A percentile compares a stretch with the other conserved stretches of the same genome.
Conservation (phyloP, 2,113 vertebrate genomes). For the Ranitomeya variabilis region DNA sequence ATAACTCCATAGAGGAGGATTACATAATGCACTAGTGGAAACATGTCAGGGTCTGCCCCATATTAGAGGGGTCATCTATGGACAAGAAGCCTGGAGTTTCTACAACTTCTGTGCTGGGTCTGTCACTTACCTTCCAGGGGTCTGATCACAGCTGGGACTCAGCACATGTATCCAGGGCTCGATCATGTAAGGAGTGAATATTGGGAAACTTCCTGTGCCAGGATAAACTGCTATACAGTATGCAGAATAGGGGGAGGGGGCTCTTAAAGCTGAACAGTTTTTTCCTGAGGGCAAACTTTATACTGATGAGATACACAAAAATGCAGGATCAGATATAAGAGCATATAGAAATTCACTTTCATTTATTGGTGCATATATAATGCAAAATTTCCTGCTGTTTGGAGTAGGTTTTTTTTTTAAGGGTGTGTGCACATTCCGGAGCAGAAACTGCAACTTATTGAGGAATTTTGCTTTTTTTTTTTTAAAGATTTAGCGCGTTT, state of each 20-base stretch:
- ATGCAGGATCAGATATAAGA: background rate
- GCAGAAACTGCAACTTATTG: too few relatives aligned
- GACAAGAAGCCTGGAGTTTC: background rate
- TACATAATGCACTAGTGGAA: background rate
- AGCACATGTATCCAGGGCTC: background rate
- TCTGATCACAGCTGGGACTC: too few relatives aligned
- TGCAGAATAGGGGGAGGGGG: slow-evolving; percentile 11
- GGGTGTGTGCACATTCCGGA: too few relatives aligned
- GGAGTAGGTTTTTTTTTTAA: too few relatives aligned
- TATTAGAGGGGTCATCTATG: background rate
- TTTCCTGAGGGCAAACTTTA: too few relatives aligned
- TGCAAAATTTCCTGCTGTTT: too few relatives aligned
- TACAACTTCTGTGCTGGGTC: too few relatives aligned
- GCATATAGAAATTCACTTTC: too few relatives aligned
- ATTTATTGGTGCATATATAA: too few relatives aligned
- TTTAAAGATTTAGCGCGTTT: too few relatives aligned
- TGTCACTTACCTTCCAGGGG: background rate
- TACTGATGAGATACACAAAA: background rate
- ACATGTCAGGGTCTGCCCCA: background rate
- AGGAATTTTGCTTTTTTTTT: too few relatives aligned
- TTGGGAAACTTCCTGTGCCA: slow-evolving; percentile 12
- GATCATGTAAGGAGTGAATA: background rate
- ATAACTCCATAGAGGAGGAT: background rate
- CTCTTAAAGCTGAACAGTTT: slow-evolving; percentile 27
- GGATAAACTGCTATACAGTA: slow-evolving; percentile 30